Base-by-base conservation (phyloP, 2,888 invertebrate genomes). In the Lasius fuliginosus region DNA sequence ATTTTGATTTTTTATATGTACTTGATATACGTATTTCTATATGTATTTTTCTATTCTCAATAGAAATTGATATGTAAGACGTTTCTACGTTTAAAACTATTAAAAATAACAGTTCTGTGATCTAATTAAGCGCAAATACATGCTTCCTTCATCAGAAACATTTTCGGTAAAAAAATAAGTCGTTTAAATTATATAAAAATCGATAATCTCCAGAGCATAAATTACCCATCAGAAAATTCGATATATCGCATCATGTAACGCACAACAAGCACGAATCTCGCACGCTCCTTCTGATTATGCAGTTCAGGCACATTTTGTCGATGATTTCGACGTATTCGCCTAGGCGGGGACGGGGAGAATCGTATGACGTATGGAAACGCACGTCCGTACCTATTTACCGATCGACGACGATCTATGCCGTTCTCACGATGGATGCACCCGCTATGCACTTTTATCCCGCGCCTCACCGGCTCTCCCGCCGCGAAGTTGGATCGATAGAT, bases 401-500 rank as follows among this genome's bases (percentile, higher is more conserved):
- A 86, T 88, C 88, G 85, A 75, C 69, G 71, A 79, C 88, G 90
- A 89, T 89, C 88, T 85, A 86, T 76, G 87, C 83, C 85, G 84
- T 89, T 89, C 85, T 83, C 89, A 85, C 83, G 85, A 42, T 73
- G 82, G 58, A 75, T 86, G 85, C 84, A 85, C 65, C 81, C 84
- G 74, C 86, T 85, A 86, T 88, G 88, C 85, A 89, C 90, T 90
- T 90, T 90, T 90, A 88, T 88, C 83, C 82, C 62, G 58, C 58
- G 49, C 83, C 68, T 81, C 82, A 33, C 64, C 73, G 49, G 42
- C 62, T 46, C n/a, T 46, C 40, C 75, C 65, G 12, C 65, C 68
- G 76, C 46, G 53, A 84, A 77, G 75, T 76, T 68, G 83, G 87
- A 90, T 90, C 90, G 90, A 90, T 90, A 90, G 90, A 90, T 90